A percentile compares a stretch with the other conserved stretches of the same genome.
Conservation (phyloP, 1,140 invertebrate species). For the Arion vulgaris region DNA sequence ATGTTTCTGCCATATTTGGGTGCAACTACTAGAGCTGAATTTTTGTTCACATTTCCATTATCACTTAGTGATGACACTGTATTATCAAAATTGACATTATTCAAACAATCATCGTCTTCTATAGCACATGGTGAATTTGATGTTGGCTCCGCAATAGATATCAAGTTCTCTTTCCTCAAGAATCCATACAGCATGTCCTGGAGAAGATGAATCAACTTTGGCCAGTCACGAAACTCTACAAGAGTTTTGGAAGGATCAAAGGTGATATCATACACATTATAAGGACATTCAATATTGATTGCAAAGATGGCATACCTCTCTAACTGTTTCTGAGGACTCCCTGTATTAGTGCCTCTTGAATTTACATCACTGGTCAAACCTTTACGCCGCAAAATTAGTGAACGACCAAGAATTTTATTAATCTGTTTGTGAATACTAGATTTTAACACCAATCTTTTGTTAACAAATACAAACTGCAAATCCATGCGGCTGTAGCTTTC, state of each 20-base stretch:
- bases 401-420: slow-evolving; percentile 72
- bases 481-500: slow-evolving; percentile 71
- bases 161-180: slow-evolving; percentile 58
- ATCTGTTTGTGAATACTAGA: slow-evolving; percentile 75
- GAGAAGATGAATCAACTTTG: slow-evolving; percentile 74
- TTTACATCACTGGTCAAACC: slow-evolving; percentile 30
- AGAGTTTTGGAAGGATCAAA: slow-evolving; percentile 75
- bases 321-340: slow-evolving; percentile 64
- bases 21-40: not conserved
- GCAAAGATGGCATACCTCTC: slow-evolving; percentile 76
- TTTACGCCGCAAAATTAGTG: slow-evolving; percentile 57
- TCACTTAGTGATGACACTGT: not conserved
- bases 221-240: slow-evolving; percentile 79
- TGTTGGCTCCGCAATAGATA: slow-evolving; percentile 19
- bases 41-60: not conserved
- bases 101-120: not conserved
- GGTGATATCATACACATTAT: slow-evolving; percentile 76
- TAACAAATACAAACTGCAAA: slow-evolving; percentile 79
- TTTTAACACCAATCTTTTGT: slow-evolving; percentile 76
- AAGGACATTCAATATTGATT: slow-evolving; percentile 77
- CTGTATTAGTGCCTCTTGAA: slow-evolving; percentile 17
- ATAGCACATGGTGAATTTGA: not conserved
- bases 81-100: not conserved
- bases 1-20: slow-evolving; percentile 2
- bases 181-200: slow-evolving; percentile 74